These are phyloP conservation scores for Agapornis canus DNA, from an alignment of 2,797 vertebrate genomes.

Conservation along the genomic window DNA sequence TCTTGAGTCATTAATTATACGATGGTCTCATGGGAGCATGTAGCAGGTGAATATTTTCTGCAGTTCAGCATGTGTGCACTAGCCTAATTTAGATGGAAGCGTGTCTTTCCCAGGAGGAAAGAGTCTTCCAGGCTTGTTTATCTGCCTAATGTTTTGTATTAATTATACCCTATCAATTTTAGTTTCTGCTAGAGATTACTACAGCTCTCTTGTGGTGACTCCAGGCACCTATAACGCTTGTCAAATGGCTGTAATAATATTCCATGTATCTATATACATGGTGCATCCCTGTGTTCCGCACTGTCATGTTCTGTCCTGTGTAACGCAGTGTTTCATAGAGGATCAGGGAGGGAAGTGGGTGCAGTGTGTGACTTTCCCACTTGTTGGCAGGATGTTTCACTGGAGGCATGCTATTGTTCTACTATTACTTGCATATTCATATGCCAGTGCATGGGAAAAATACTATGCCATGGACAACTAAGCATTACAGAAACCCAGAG, in stretches of 20 bases:
- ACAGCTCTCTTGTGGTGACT: not conserved
- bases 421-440: not conserved
- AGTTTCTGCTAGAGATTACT: not conserved
- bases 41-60: not conserved
- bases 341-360: not conserved
- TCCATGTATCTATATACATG: not conserved
- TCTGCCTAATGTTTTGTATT: not conserved
- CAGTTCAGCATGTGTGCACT: not conserved
- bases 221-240: not conserved
- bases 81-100: not conserved
- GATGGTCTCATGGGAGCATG: not conserved
- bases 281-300: not conserved
- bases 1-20: not conserved
- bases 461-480: not conserved
- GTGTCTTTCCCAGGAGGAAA: not conserved
- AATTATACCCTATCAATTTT: not conserved
- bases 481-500: not conserved
- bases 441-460: not conserved
- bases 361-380: not conserved
- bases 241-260: not conserved
- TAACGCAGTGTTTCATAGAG: not conserved
- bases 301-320: not conserved
- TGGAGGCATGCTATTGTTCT: not conserved
- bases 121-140: not conserved
- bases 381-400: not conserved